Percentiles rank a stretch among this genome's conserved stretches.
Evolutionary conservation across 1,140 invertebrate species (phyloP).

Genomic region (Anastrepha obliqua): DNA sequence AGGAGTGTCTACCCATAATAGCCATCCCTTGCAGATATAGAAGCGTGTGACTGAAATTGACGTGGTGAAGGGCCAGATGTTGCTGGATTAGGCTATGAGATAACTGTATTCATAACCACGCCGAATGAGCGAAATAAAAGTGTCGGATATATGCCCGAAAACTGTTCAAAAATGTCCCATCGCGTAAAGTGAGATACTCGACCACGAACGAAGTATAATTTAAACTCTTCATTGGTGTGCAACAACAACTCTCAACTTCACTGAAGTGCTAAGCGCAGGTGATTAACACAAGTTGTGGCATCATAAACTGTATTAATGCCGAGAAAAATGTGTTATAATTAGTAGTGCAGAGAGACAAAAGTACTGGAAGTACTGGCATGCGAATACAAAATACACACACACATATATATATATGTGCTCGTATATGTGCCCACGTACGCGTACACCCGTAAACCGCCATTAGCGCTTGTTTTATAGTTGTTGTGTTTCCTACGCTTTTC

Average conservation of each 20-base stretch:
- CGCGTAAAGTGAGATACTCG: not conserved
- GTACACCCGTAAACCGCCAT: too few relatives aligned
- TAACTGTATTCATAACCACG: not conserved
- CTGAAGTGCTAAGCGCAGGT: too few relatives aligned
- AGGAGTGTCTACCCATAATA: not conserved
- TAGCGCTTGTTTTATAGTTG: too few relatives aligned
- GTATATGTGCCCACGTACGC: too few relatives aligned
- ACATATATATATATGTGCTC: not conserved
- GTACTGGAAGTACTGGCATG: too few relatives aligned
- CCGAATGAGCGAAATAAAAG: not conserved
- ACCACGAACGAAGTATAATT: too few relatives aligned
- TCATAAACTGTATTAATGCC: not conserved
- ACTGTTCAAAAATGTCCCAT: conserved; percentile 5
- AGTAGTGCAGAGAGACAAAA: not conserved
- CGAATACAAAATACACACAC: not conserved
- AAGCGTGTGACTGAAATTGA: not conserved
- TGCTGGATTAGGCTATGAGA: not conserved
- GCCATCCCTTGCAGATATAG: not conserved
- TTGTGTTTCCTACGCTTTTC: too few relatives aligned
- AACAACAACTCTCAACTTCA: too few relatives aligned
- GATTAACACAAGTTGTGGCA: conserved; percentile 10
- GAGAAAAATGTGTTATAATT: conserved; percentile 1
- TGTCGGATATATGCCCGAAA: not conserved
- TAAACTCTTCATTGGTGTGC: too few relatives aligned
- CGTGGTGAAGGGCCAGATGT: not conserved